Evolutionary conservation across 2,113 vertebrate genomes (phyloP).

Genomic region (Silurus meridionalis): DNA sequence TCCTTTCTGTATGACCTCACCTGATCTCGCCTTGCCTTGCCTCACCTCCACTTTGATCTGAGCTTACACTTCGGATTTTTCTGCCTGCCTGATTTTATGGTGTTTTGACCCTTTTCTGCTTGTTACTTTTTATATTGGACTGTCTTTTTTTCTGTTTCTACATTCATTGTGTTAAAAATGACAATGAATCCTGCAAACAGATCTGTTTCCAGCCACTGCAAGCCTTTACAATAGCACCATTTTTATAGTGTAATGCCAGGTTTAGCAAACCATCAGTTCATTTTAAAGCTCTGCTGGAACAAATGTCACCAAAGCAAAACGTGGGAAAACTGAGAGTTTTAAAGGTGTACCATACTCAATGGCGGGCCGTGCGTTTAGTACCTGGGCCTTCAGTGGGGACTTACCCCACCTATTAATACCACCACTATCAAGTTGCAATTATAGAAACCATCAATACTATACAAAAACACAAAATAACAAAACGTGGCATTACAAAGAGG

Average conservation of each 20-base stretch:
- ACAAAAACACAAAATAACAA: too few relatives aligned
- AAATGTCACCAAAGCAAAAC: neutral
- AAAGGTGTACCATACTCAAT: too few relatives aligned
- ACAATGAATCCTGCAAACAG: neutral
- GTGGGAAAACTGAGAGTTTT: neutral
- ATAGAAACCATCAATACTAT: too few relatives aligned
- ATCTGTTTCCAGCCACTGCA: neutral
- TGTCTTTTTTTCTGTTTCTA: neutral
- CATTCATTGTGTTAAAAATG: neutral
- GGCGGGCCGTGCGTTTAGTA: too few relatives aligned
- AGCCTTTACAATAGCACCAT: neutral
- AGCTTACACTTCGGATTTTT: neutral
- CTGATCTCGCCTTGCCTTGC: neutral
- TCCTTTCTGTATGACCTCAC: neutral
- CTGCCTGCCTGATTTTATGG: neutral
- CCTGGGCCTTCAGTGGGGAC: too few relatives aligned
- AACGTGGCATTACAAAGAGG: too few relatives aligned
- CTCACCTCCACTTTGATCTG: neutral
- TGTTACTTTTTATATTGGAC: neutral
- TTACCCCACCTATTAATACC: too few relatives aligned
- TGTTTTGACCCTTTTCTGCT: neutral
- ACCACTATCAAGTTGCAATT: too few relatives aligned
- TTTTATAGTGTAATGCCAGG: neutral
- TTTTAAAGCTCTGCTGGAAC: neutral
- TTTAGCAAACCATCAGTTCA: neutral